A percentile compares a stretch with the other conserved stretches of the same genome.
These are phyloP conservation scores for Zoroaster sp. DNA, from an alignment of 53 echinoderm and acorn worm species.

Conservation along the genomic window DNA sequence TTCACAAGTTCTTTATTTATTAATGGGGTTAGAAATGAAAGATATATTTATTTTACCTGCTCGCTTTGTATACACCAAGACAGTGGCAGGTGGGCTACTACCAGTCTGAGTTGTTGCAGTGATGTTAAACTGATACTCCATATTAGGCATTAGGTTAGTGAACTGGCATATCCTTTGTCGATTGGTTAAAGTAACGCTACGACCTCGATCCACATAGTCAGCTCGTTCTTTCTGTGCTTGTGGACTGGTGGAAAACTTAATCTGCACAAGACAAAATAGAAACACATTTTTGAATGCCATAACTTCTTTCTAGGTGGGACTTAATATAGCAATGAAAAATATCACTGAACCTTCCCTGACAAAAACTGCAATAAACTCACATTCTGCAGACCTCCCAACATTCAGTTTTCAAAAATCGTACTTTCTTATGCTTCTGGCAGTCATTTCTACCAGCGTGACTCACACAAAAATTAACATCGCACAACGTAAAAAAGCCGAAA, in stretches of 20 bases:
- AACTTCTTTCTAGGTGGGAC: too few relatives aligned
- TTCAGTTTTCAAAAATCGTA: too few relatives aligned
- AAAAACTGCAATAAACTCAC: too few relatives aligned
- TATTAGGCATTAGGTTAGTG: conserved; percentile 71
- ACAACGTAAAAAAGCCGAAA: too few relatives aligned
- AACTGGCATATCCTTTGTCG: conserved; percentile 39
- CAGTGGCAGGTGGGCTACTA: conserved; percentile 72
- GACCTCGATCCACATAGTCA: conserved; percentile 64
- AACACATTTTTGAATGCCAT: not conserved
- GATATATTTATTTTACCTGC: conserved; percentile 65
- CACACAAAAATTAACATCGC: too few relatives aligned
- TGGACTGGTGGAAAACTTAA: conserved; percentile 69
- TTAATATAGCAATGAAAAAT: too few relatives aligned
- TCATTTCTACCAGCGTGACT: too few relatives aligned
- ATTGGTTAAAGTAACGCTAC: conserved; percentile 14
- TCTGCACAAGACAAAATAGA: conserved; percentile 47
- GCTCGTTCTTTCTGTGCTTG: conserved; percentile 53
- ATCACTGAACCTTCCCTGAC: too few relatives aligned
- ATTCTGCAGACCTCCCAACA: too few relatives aligned
- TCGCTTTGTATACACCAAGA: conserved; percentile 66
- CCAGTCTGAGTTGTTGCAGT: conserved; percentile 57
- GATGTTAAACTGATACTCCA: conserved; percentile 89
- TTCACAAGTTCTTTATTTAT: too few relatives aligned
- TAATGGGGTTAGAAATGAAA: too few relatives aligned
- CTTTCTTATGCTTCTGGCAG: too few relatives aligned